Conservation (phyloP, 2,888 invertebrate species). For the Brassicogethes aeneus region DNA sequence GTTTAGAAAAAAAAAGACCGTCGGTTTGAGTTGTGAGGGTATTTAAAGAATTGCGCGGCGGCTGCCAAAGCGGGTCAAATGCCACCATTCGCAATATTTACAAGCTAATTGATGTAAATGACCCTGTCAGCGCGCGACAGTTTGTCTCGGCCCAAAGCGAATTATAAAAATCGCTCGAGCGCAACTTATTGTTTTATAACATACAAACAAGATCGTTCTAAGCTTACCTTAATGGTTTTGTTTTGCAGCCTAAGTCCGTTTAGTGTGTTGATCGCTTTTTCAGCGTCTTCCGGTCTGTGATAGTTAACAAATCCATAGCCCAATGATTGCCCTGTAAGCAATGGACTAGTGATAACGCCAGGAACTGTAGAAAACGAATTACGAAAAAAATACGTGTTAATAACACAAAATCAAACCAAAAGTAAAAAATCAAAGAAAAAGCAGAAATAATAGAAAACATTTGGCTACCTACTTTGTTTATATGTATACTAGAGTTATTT, state of each 20-base stretch:
- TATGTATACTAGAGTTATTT: no score
- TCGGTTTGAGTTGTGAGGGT: background rate
- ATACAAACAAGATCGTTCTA: no score
- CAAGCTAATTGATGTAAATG: constrained; percentile 13
- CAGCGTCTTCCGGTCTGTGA: constrained; percentile 93
- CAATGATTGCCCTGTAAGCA: constrained; percentile 84
- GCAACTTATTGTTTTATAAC: no score
- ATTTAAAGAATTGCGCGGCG: background rate
- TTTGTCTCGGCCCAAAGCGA: background rate
- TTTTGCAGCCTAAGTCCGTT: constrained; percentile 98
- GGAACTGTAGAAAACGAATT: constrained; percentile 37
- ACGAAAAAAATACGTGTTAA: constrained; percentile 28
- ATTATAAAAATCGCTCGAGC: background rate
- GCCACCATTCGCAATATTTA: constrained; percentile 13
- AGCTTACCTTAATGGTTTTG: constrained; percentile 93
- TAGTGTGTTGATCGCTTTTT: constrained; percentile 95
- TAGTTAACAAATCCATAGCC: constrained; percentile 99
- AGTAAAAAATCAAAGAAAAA: constrained; percentile 7
- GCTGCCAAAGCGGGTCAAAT: constrained; percentile 16
- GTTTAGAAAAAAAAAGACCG: background rate
- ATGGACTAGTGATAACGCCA: constrained; percentile 42
- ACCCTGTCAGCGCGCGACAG: constrained; percentile 9
- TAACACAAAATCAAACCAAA: constrained; percentile 27
- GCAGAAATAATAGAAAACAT: constrained; percentile 3
- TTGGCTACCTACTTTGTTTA: background rate